Evolutionary conservation across 2,888 invertebrate species (phyloP).

Genomic region (Xanthorhoe designata): DNA sequence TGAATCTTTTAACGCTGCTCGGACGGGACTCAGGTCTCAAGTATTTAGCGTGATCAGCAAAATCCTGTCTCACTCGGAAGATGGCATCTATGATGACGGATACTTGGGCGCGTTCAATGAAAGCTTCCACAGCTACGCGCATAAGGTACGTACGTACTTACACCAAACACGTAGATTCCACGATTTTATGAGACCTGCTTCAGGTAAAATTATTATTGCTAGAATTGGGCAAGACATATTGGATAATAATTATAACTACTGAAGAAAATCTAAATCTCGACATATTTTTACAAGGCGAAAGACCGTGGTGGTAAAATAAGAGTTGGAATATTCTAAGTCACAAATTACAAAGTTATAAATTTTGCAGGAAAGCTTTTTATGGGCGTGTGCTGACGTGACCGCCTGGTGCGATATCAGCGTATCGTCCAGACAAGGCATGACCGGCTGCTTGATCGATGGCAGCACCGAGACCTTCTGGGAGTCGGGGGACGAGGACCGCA

Average conservation of each 20-base stretch:
- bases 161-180: too few relatives aligned
- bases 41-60: slow-evolving; percentile 98
- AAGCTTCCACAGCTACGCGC: slow-evolving; percentile 68
- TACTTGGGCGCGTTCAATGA: slow-evolving; percentile 68
- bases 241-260: too few relatives aligned
- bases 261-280: too few relatives aligned
- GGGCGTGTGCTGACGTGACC: slow-evolving; percentile 91
- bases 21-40: slow-evolving; percentile 87
- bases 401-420: slow-evolving; percentile 92
- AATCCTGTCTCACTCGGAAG: slow-evolving; percentile 96
- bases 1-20: slow-evolving; percentile 59
- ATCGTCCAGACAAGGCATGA: slow-evolving; percentile 97
- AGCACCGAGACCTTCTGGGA: slow-evolving; percentile 99
- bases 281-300: too few relatives aligned
- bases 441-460: slow-evolving; percentile 95
- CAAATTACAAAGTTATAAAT: background rate
- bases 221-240: too few relatives aligned
- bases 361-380: slow-evolving; percentile 84
- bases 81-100: slow-evolving; percentile 84
- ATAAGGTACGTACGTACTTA: slow-evolving; percentile 56
- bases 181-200: too few relatives aligned
- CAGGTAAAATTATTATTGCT: too few relatives aligned
- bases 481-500: slow-evolving; percentile 98
- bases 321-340: too few relatives aligned
- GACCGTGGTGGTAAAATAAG: too few relatives aligned